Percentiles rank a stretch among this genome's conserved stretches.
Conservation (phyloP, 2,113 vertebrate genomes). For the Cololabis saira region DNA sequence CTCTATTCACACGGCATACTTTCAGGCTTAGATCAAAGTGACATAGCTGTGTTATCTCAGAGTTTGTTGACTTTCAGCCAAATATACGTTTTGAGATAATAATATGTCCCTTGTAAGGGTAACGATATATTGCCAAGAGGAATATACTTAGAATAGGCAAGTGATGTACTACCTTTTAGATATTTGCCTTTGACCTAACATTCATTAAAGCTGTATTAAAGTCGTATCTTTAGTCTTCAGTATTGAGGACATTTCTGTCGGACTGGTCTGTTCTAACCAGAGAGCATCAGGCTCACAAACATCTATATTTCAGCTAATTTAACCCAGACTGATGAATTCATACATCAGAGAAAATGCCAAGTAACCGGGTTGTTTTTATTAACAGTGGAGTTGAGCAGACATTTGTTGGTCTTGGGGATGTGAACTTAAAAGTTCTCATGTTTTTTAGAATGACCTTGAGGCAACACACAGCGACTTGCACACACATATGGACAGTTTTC, state of each 20-base stretch:
- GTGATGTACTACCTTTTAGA: not conserved
- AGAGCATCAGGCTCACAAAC: constrained; percentile 17
- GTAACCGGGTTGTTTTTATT: constrained; percentile 1
- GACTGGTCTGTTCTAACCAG: not conserved
- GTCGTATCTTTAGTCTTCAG: not conserved
- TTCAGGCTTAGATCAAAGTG: too few species aligned
- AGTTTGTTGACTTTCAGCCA: too few species aligned
- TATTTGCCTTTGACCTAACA: not conserved
- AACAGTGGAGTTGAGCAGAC: not conserved
- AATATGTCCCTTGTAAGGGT: too few species aligned
- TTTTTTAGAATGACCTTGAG: constrained; percentile 1
- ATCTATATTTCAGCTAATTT: not conserved
- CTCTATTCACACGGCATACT: too few species aligned
- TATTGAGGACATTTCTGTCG: constrained; percentile 5
- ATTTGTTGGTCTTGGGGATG: constrained; percentile 5
- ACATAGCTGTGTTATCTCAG: too few species aligned
- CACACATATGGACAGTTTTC: not conserved
- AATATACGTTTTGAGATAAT: too few species aligned
- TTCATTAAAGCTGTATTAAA: not conserved
- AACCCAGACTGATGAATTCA: too few species aligned
- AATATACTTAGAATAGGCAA: too few species aligned
- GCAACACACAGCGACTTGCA: not conserved
- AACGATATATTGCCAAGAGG: too few species aligned
- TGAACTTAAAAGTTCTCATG: not conserved
- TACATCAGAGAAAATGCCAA: not conserved